Conservation (phyloP, 2,888 invertebrate genomes). For the Horisme vitalbata region DNA sequence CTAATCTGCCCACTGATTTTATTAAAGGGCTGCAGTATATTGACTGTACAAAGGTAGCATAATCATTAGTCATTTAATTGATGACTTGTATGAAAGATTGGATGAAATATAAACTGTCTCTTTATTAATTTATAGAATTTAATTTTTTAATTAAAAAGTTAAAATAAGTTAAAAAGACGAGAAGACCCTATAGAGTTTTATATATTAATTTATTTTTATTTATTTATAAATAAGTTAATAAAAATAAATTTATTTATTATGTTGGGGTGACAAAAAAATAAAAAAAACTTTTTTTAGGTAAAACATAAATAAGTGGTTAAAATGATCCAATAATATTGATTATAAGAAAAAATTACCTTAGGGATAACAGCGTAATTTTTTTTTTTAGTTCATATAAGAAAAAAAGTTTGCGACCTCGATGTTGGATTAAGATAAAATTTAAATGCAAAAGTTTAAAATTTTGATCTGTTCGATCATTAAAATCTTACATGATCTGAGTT, state of each 20-base stretch:
- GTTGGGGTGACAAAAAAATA: constrained; percentile 86
- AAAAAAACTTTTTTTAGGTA: constrained; percentile 72
- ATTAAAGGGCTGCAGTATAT: constrained; percentile 90
- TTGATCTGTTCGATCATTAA: constrained; percentile 92
- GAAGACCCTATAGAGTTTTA: constrained; percentile 91
- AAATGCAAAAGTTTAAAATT: constrained; percentile 86
- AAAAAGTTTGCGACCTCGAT: constrained; percentile 93
- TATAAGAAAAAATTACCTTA: constrained; percentile 89
- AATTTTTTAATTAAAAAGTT: constrained; percentile 85
- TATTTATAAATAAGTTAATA: constrained; percentile 52
- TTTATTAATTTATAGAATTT: constrained; percentile 60
- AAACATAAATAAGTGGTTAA: constrained; percentile 64
- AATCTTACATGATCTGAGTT: constrained; percentile 95
- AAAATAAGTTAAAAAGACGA: constrained; percentile 86
- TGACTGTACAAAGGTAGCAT: constrained; percentile 92
- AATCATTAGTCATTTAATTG: constrained; percentile 90
- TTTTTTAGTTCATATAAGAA: constrained; percentile 88
- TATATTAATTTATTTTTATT: constrained; percentile 60
- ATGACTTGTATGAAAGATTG: constrained; percentile 90
- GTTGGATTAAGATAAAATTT: constrained; percentile 91
- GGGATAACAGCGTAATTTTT: constrained; percentile 93
- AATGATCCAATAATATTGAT: constrained; percentile 83
- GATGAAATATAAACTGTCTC: constrained; percentile 85
- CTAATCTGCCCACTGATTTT: constrained; percentile 88
- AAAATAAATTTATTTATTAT: constrained; percentile 72